A percentile compares a stretch with the other conserved stretches of the same genome.
These are phyloP conservation scores for Linepithema humile DNA, from an alignment of 1,140 invertebrate species.

Conservation along the genomic window DNA sequence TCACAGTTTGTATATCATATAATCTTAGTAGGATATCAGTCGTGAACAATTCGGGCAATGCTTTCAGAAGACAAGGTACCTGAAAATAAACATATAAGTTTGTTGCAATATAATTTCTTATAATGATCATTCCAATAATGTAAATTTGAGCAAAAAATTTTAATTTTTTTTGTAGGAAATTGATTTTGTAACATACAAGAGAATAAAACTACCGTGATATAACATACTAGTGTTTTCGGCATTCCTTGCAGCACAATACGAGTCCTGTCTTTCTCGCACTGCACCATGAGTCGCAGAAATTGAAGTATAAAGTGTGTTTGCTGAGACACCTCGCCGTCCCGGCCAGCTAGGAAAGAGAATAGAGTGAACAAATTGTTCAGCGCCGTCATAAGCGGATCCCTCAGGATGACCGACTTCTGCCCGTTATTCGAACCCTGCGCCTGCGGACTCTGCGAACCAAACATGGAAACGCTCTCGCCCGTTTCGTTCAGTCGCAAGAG, in stretches of 20 bases:
- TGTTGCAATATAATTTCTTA: background rate
- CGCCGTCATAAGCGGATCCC: constrained; percentile 87
- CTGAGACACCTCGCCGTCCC: constrained; percentile 91
- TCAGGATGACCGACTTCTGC: constrained; percentile 83
- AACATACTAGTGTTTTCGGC: constrained; percentile 88
- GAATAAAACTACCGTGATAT: background rate
- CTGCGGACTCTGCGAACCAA: constrained; percentile 85
- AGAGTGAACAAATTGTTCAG: constrained; percentile 89
- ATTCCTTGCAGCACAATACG: constrained; percentile 91
- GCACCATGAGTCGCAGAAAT: constrained; percentile 92
- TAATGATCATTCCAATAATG: background rate
- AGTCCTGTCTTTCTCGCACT: constrained; percentile 91
- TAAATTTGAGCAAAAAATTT: background rate
- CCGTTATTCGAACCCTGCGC: constrained; percentile 81
- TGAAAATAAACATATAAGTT: constrained; percentile 66
- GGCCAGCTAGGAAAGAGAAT: constrained; percentile 90
- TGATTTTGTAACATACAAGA: too few species aligned
- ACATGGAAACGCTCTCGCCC: constrained; percentile 85
- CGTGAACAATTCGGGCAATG: constrained; percentile 90
- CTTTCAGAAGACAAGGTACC: constrained; percentile 91
- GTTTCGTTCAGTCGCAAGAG: constrained; percentile 87
- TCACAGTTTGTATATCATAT: constrained; percentile 90
- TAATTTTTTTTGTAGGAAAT: background rate
- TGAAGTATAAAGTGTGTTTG: constrained; percentile 94
- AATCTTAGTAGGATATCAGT: constrained; percentile 90